Conservation (phyloP, 2,888 invertebrate genomes). For the Amphimallon solstitiale region DNA sequence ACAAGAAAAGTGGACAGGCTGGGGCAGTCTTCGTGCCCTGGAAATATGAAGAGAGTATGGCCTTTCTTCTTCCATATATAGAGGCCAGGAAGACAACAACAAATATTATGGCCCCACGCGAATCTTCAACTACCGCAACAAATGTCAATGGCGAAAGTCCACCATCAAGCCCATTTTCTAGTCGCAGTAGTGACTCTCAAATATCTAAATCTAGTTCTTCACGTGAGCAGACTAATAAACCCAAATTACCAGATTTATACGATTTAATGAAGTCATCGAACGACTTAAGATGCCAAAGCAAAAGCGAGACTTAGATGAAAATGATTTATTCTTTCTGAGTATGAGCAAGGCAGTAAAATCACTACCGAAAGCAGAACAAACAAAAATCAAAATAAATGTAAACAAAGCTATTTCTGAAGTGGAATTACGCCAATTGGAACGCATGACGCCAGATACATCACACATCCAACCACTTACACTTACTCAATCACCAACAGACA, state of each 20-base stretch:
- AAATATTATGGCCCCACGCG: background rate
- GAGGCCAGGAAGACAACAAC: background rate
- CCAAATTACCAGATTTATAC: background rate
- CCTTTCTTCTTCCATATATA: slow-evolving; percentile 30
- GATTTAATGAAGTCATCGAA: background rate
- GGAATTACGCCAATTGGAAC: background rate
- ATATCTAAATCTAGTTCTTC: background rate
- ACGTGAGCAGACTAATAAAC: background rate
- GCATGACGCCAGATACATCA: no score
- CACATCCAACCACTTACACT: no score
- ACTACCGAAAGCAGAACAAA: slow-evolving; percentile 6
- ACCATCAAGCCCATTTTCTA: background rate
- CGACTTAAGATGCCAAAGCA: background rate
- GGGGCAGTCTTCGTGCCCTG: background rate
- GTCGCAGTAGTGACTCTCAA: background rate
- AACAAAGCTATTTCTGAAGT: background rate
- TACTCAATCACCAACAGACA: no score
- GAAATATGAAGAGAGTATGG: slow-evolving; percentile 37
- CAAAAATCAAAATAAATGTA: slow-evolving; percentile 10
- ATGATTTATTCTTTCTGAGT: background rate
- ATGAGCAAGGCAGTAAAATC: slow-evolving; percentile 10
- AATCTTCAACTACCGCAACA: background rate
- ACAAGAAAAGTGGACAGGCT: no score
- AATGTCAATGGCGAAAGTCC: background rate
- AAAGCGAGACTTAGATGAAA: background rate